Base-by-base conservation (phyloP, 2,797 vertebrate species). In the Rhinophrynus dorsalis region DNA sequence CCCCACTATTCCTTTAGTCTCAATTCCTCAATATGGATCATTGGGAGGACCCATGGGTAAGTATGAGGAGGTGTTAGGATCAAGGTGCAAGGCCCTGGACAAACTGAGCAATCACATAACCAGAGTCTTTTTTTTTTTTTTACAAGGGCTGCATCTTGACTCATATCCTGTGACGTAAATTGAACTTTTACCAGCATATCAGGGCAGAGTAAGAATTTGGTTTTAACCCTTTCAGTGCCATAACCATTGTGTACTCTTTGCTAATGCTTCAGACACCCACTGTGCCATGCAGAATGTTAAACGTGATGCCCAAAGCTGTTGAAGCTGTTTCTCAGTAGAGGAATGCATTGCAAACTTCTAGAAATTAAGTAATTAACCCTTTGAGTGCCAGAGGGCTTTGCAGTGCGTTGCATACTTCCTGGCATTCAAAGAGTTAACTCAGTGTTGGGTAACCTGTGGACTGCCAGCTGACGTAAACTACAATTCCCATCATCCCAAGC, bases 91-190 rank as follows among this genome's bases (percentile, higher is more conserved):
- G 76, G 75, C 33, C 73, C 78, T 81, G 79, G 17, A 78, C 77
- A 74, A 75, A 78, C 78, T 78, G 78, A 75, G 77, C 2, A 59
- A 76, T 76, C 24, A 29, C 24, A 51, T 29, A 48, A 51, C 47
- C 47, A 23, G 23, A 51, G 24, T 12, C 23, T 15, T 5, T 8
- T 5, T 78, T 91, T 90, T 92, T 90, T 88, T 81, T 84, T 80
- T 81, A 61, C 68, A 50, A 60, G 51, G 18, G 17, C 40, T 45
- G 65, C 77, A 76, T 50, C 42, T 59, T 63, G 18, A 1, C 5
- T 71, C 37, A 45, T 56, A 30, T 0, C 17, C 35, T n/a, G 5
- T 58, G 55, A 58, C 35, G 23, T 27, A 40, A 40, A 58, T 42
- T 13, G 21, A 58, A 27, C 20, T 11, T 32, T 40, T 24, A 58